Evolutionary conservation across 2,797 vertebrate genomes (phyloP).

Genomic region (Darevskia mixta): DNA sequence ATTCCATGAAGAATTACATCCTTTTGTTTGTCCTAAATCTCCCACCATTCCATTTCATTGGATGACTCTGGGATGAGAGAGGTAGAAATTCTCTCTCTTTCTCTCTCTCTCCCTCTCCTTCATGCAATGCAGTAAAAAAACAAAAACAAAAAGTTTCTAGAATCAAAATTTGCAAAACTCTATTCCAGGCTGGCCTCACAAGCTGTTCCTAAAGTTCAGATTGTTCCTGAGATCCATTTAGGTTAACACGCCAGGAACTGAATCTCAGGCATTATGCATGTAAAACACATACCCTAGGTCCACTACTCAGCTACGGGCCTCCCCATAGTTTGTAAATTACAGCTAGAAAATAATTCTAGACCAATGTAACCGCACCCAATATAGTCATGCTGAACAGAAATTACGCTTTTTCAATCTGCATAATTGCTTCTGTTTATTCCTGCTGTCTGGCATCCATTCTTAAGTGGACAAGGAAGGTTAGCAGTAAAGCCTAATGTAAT

Average conservation of each 20-base stretch:
- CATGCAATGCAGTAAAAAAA: too few relatives aligned
- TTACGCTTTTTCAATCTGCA: neutral
- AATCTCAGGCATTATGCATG: neutral
- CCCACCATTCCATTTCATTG: neutral
- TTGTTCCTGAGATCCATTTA: neutral
- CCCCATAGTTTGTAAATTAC: neutral
- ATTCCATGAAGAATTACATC: neutral
- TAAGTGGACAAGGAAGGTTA: constrained; percentile 20
- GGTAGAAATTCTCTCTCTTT: too few relatives aligned
- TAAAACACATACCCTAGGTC: neutral
- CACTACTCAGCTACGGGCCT: neutral
- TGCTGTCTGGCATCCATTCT: constrained; percentile 39
- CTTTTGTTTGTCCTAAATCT: neutral
- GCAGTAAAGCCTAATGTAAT: constrained; percentile 28
- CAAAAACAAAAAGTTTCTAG: neutral
- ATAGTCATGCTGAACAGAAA: neutral
- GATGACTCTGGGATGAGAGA: neutral
- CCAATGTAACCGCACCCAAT: neutral
- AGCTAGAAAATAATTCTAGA: constrained; percentile 6
- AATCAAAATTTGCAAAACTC: neutral
- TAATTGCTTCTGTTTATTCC: constrained; percentile 3
- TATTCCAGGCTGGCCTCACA: too few relatives aligned
- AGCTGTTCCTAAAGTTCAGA: neutral
- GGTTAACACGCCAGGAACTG: neutral
- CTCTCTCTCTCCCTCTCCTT: neutral